A percentile compares a stretch with the other conserved stretches of the same genome.
Conservation (phyloP, 2,797 vertebrate genomes). For the Hippocampus kuda region DNA sequence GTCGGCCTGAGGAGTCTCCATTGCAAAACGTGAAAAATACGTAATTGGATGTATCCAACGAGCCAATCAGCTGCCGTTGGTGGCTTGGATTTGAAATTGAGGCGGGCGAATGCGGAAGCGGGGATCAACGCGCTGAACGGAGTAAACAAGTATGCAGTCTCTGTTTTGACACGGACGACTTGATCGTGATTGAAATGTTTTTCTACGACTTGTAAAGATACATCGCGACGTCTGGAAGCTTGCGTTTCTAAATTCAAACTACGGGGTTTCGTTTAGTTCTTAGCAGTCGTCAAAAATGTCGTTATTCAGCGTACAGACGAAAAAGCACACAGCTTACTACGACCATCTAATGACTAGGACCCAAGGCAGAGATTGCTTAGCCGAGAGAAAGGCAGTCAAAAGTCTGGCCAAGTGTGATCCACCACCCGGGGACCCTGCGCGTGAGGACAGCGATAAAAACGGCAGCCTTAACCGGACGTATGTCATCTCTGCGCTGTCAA, state of each 20-base stretch:
- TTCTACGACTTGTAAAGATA: not conserved
- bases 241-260: not conserved
- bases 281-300: slow-evolving; percentile 43
- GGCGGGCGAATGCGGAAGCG: slow-evolving; percentile 60
- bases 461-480: slow-evolving; percentile 72
- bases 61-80: slow-evolving; percentile 54
- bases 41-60: slow-evolving; percentile 9
- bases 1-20: not conserved
- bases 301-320: slow-evolving; percentile 51
- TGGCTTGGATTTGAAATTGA: slow-evolving; percentile 64
- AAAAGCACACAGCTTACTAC: slow-evolving; percentile 54
- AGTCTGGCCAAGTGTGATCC: slow-evolving; percentile 5
- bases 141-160: slow-evolving; percentile 39
- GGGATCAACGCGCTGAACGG: slow-evolving; percentile 4
- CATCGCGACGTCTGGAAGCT: not conserved
- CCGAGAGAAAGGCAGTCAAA: slow-evolving; percentile 23
- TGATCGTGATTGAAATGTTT: slow-evolving; percentile 5
- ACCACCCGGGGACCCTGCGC: slow-evolving; percentile 28
- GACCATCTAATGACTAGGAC: slow-evolving; percentile 47
- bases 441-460: slow-evolving; percentile 40
- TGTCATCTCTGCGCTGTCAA: slow-evolving; percentile 66
- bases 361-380: slow-evolving; percentile 16
- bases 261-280: slow-evolving; percentile 5
- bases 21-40: slow-evolving; percentile 4
- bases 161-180: not conserved